phyloP scores from a whole-genome alignment of 2,113 vertebrate species.

The Saguinus midas region DNA sequence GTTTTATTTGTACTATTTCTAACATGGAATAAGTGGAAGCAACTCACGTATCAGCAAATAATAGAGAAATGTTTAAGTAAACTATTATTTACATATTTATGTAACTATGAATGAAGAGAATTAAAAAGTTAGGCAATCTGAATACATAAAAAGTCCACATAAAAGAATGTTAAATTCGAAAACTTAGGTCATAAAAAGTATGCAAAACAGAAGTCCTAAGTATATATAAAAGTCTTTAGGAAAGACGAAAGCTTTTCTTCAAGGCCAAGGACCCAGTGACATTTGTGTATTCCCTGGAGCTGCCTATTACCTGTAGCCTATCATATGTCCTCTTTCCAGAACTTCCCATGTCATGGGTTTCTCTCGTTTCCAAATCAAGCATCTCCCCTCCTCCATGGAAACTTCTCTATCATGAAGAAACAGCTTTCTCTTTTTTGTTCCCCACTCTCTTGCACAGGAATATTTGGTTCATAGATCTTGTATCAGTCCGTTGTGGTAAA shows the following conservation, averaged over 20 bases:
- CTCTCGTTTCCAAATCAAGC: not conserved
- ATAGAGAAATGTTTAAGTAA: slow-evolving; percentile 25
- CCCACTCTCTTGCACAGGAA: not conserved
- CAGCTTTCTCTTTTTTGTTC: not conserved
- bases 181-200: not conserved
- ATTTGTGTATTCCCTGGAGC: not conserved
- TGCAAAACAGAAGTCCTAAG: not conserved
- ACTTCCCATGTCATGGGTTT: not conserved
- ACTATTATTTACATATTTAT: not conserved
- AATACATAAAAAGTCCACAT: not conserved
- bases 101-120: not conserved
- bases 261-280: not conserved
- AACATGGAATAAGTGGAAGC: slow-evolving; percentile 2
- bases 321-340: not conserved
- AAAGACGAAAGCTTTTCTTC: not conserved
- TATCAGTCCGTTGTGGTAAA: not conserved
- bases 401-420: not conserved
- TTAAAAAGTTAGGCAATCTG: not conserved
- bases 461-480: not conserved
- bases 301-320: not conserved
- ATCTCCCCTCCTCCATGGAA: not conserved
- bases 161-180: not conserved
- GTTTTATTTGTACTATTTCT: not conserved
- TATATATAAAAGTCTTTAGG: not conserved
- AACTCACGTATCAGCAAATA: not conserved